Evolutionary conservation across 2,113 vertebrate species (phyloP), one percentile per base, ranked within the genome.

Genomic region (Agelaius phoeniceus): DNA sequence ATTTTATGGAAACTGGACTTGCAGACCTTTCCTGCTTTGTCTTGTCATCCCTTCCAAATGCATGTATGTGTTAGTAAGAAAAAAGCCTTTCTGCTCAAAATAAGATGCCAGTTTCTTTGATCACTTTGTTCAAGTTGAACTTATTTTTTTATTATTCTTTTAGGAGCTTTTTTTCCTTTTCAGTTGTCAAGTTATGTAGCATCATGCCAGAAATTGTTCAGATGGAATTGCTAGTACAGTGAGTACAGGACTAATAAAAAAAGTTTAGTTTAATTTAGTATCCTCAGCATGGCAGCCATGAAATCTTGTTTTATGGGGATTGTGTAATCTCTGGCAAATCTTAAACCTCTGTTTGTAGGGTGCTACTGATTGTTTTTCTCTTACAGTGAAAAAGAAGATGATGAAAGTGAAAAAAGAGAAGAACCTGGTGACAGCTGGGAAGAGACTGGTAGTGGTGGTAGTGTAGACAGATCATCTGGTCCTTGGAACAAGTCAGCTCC

Each of bases 401-500:
- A 99, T 26, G 99, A 99, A 43, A 98, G 98, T 87, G 99, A 99
- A 89, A 99, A 99, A 88, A 98, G 98, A 97, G 98, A 98, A 96
- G 99, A 99, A 91, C 98, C 99, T 24, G 96, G 99, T 24, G 99
- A 98, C 33, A 99, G 98, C 35, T 99, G 99, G 93, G 99, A 99
- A 78, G 99, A 99, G 97, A 98, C 98, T 67, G 98, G 98, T 72
- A 95, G 98, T 54, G 98, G 71, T 51, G 93, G 94, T 61, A 49
- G 43, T 52, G 52, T 98, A 73, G 99, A 99, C 84, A 99, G 98
- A 93, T 89, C 98, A 58, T 98, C 98, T 51, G 99, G 99, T 46
- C 99, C 99, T 65, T 99, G 99, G 99, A 99, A 99, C 97, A 99
- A 99, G 92, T 98, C 99, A 14, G 98, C 98, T 93, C 95, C 97